Base-by-base conservation (phyloP, 2,113 vertebrate species). In the Peucedramus taeniatus region DNA sequence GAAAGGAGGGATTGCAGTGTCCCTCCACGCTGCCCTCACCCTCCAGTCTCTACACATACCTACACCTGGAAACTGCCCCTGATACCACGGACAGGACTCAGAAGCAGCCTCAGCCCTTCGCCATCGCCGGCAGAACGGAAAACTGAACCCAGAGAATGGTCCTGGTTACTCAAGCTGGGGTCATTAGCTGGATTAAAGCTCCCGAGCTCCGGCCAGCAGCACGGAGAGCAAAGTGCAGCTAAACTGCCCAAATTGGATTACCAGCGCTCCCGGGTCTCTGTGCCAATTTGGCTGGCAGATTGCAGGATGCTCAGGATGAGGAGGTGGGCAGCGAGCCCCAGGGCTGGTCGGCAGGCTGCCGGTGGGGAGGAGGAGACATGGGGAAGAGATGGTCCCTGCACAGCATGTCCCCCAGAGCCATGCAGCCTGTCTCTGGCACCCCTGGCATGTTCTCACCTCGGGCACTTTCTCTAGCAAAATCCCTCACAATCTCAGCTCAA, bases 211-310 rank as follows among this genome's bases (percentile, higher is more conserved):
- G 27, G 95, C 91, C 92, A 44, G 93, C 91, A 90, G 94, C 92
- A 90, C 3, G 4, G 95, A 94, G 66, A 97, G 92, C 95, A 93
- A 97, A 97, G 94, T 78, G 77, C 96, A 94, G 95, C 60, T 97
- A 70, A 97, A 95, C 91, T 95, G 95, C 91, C 89, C 94, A 95
- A 96, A 97, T 96, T 97, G 97, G 96, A 96, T 97, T 96, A 97
- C 31, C 59, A 68, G 42, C 3, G 8, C 87, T 89, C 68, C 72
- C 9, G 2, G 17, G 47, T 80, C 79, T 90, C 82, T 1, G 13
- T 89, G 96, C 95, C 97, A 97, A 96, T 70, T 57, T 91, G 92
- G 93, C 85, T 40, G 27, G 80, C 16, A 15, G 72, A 96, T 24
- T 64, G 90, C 0, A 0, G 81, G 95, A 87, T 69, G 59, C 53